phyloP scores from a whole-genome alignment of 2,888 invertebrate genomes.

The Cephalotes varians region DNA sequence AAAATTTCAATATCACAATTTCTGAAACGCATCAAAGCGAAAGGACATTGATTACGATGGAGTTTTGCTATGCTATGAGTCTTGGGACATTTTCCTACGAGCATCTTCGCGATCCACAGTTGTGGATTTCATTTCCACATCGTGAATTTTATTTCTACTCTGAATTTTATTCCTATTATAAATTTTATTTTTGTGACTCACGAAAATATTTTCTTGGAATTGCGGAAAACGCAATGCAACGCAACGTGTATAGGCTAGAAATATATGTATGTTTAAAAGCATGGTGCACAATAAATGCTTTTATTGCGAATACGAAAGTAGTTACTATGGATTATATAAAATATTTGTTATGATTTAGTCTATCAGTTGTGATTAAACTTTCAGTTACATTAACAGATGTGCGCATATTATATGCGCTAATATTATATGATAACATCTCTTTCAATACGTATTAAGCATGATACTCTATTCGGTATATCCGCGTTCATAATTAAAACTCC shows the following conservation, averaged over 20 bases:
- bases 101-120: slow-evolving; percentile 8
- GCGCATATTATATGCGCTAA: slow-evolving; percentile 12
- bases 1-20: slow-evolving; percentile 21
- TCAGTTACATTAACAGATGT: slow-evolving; percentile 31
- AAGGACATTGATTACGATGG: slow-evolving; percentile 19
- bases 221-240: neutral
- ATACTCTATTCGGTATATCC: slow-evolving; percentile 4
- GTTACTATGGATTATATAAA: slow-evolving; percentile 25
- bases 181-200: slow-evolving; percentile 30
- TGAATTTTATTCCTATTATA: slow-evolving; percentile 47
- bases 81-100: slow-evolving; percentile 18
- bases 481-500: slow-evolving; percentile 48
- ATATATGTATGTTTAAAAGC: slow-evolving; percentile 1
- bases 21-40: neutral
- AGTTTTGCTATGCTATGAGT: neutral
- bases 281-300: neutral
- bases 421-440: slow-evolving; percentile 41
- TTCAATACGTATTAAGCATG: slow-evolving; percentile 40
- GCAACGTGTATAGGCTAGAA: neutral
- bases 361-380: slow-evolving; percentile 36
- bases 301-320: neutral
- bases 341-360: slow-evolving; percentile 25
- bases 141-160: slow-evolving; percentile 37
- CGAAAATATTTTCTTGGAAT: slow-evolving; percentile 34
- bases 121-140: slow-evolving; percentile 38